Percentiles rank a stretch among this genome's conserved stretches.
Conservation (phyloP, 64 coral and sea anemone genomes). For the Dendrophyllia cribrosa region DNA sequence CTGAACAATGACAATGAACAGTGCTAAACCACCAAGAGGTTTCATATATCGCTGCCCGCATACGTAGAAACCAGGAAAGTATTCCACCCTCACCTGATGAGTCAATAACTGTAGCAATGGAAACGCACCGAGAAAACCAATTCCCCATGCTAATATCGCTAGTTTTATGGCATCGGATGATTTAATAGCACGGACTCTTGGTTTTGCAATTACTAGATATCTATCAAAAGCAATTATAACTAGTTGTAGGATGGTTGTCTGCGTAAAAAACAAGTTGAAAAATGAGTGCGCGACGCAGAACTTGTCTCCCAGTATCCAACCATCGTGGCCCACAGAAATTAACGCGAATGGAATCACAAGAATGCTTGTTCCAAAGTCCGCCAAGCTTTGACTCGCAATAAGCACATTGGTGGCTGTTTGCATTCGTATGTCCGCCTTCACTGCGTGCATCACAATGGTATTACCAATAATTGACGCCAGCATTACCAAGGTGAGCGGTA, state of each 20-base stretch:
- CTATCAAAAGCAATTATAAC: constrained; percentile 76
- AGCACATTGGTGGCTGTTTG: constrained; percentile 81
- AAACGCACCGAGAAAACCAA: constrained; percentile 50
- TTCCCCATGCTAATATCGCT: constrained; percentile 38
- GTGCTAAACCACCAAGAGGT: constrained; percentile 19
- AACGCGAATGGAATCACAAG: constrained; percentile 69
- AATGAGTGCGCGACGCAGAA: constrained; percentile 63
- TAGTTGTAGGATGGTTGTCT: constrained; percentile 75
- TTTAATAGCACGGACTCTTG: background rate
- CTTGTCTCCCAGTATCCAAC: constrained; percentile 72
- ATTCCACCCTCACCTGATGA: constrained; percentile 41
- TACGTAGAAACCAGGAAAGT: constrained; percentile 82
- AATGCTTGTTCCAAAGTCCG: constrained; percentile 73
- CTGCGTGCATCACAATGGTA: constrained; percentile 37
- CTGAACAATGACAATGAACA: constrained; percentile 10
- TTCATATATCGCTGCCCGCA: constrained; percentile 67
- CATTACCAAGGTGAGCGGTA: constrained; percentile 71
- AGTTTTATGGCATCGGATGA: constrained; percentile 20
- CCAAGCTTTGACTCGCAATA: constrained; percentile 83
- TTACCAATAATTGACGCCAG: constrained; percentile 68
- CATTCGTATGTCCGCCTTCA: constrained; percentile 57
- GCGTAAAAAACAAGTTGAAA: constrained; percentile 90
- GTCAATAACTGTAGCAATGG: constrained; percentile 62
- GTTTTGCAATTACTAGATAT: constrained; percentile 74
- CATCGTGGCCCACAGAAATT: constrained; percentile 62